Percentiles rank a stretch among this genome's conserved stretches.
phyloP scores from a whole-genome alignment of 2,113 vertebrate species.

The Dunckerocampus dactyliophorus region DNA sequence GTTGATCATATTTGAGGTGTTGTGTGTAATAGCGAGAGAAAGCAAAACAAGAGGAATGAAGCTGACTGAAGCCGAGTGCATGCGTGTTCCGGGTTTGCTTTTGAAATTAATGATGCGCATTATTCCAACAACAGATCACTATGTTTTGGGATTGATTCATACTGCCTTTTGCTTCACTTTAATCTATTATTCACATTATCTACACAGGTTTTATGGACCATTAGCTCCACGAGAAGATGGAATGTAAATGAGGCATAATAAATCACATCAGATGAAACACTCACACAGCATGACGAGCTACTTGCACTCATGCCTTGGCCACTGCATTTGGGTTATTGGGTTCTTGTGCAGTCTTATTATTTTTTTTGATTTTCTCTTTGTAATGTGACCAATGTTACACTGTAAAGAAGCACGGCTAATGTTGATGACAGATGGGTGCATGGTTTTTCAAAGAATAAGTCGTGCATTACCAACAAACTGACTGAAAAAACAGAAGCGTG shows the following conservation, averaged over 20 bases:
- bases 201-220: slow-evolving; percentile 64
- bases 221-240: slow-evolving; percentile 55
- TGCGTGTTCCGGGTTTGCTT: slow-evolving; percentile 34
- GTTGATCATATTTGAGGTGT: slow-evolving; percentile 11
- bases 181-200: slow-evolving; percentile 66
- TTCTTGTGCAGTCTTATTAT: slow-evolving; percentile 20
- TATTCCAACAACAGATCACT: slow-evolving; percentile 62
- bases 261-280: slow-evolving; percentile 63
- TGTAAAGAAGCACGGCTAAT: slow-evolving; percentile 39
- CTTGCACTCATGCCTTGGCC: slow-evolving; percentile 43
- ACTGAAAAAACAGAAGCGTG: slow-evolving; percentile 9
- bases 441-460: slow-evolving; percentile 32
- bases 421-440: slow-evolving; percentile 13
- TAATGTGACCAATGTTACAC: slow-evolving; percentile 35
- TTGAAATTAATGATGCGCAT: slow-evolving; percentile 54
- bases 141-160: slow-evolving; percentile 60
- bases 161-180: slow-evolving; percentile 58
- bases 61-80: slow-evolving; percentile 5
- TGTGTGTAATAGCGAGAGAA: slow-evolving; percentile 4
- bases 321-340: slow-evolving; percentile 50
- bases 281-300: slow-evolving; percentile 48
- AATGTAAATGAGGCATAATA: slow-evolving; percentile 64
- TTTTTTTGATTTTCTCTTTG: slow-evolving; percentile 45
- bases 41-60: slow-evolving; percentile 11
- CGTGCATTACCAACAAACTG: slow-evolving; percentile 39